These are phyloP conservation scores for Antechinus stuartii DNA, from an alignment of 2,113 vertebrate species.

Conservation along the genomic window DNA sequence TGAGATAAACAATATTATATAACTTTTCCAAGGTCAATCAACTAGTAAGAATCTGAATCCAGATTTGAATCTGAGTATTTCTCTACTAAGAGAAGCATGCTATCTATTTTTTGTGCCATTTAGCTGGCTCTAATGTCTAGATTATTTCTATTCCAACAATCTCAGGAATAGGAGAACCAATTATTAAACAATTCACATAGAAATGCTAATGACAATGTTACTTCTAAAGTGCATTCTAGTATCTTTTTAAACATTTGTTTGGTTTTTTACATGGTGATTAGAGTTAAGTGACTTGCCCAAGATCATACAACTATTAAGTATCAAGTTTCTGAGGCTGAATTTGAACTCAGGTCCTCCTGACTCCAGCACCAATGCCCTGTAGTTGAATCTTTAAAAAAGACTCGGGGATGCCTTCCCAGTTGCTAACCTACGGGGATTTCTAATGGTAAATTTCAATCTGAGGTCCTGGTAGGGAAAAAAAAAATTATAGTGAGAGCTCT, in stretches of 20 bases:
- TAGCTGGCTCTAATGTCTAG: background rate
- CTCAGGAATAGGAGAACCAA: background rate
- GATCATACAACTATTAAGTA: no score
- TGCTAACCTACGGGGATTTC: constrained; percentile 31
- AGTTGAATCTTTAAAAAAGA: background rate
- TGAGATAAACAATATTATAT: background rate
- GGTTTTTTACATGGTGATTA: no score
- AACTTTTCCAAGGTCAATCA: background rate
- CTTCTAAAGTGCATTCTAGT: background rate
- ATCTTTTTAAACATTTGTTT: background rate
- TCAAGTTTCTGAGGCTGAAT: no score
- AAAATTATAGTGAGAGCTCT: background rate
- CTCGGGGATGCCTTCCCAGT: background rate
- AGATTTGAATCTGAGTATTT: background rate
- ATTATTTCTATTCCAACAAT: background rate
- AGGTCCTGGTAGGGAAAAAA: no score
- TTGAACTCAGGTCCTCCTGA: no score
- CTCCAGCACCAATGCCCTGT: no score
- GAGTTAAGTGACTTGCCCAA: no score
- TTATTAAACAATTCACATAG: background rate
- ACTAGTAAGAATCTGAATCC: background rate
- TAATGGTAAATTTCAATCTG: background rate
- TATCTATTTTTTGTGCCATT: background rate
- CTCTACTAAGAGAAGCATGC: background rate
- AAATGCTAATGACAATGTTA: background rate